Evolutionary conservation across 2,888 invertebrate genomes (phyloP), one percentile per base, ranked within the genome.

Genomic region (Mantis religiosa): DNA sequence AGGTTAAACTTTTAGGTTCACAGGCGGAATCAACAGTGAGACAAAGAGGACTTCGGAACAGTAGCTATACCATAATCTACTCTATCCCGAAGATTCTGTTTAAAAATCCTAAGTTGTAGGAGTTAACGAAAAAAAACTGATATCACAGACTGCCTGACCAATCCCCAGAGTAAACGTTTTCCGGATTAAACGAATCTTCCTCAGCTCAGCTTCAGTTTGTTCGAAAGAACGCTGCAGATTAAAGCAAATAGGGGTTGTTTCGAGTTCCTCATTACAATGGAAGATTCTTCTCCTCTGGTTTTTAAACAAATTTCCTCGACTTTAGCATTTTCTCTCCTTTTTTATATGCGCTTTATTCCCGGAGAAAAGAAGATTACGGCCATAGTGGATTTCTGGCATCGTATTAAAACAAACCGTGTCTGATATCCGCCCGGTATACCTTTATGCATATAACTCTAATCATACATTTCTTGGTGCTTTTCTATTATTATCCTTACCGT

Each of bases 381-480:
- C 54, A 71, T 71, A 71, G 54, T 71, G n/a, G 25, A 25, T 30
- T 86, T 85, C 47, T 41, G 15, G 27, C 28, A 28, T 47, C 85
- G 28, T 54, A 85, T 12, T 30, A 85, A 54, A 47, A 47, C n/a
- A 85, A 85, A 85, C 54, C 85, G 4, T 47, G n/a, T 71, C 54
- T 71, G 54, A 71, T 71, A 20, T 71, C 54, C 54, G 54, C 54
- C 54, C 20, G 25, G 54, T 54, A 85, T 85, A 47, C 15, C 27
- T 85, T 15, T 47, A 47, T 85, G 27, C 28, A 85, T 85, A 54
- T 83, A 28, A 83, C 28, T 87, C 82, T 87, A 87, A 82, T 87
- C 87, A 87, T 82, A 82, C n/a, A 87, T 82, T 87, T 87, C 87
- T 82, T 87, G 71, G 25, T 30, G 86, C 47, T 81, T 71, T 86